A percentile compares a stretch with the other conserved stretches of the same genome.
Conservation (phyloP, 2,888 invertebrate genomes). For the Brachypalpus laphriformis region DNA sequence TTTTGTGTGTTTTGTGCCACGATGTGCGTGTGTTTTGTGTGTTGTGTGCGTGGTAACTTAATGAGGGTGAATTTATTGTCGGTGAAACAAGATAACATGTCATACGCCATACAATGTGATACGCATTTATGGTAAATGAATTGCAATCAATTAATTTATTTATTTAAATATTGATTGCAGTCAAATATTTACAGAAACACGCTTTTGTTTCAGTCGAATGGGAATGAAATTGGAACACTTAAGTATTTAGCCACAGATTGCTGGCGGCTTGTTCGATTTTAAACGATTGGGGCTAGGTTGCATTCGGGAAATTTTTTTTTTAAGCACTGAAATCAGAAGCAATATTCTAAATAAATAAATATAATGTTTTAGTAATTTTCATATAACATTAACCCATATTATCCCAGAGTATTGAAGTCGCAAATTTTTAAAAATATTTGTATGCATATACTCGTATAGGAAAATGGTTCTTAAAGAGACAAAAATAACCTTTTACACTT, state of each 20-base stretch:
- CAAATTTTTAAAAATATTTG: too few species aligned
- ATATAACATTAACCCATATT: too few species aligned
- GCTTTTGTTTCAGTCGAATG: constrained; percentile 24
- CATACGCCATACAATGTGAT: neutral
- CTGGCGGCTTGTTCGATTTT: neutral
- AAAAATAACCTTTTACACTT: too few species aligned
- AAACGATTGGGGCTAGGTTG: too few species aligned
- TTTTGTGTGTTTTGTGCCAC: neutral
- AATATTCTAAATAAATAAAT: too few species aligned
- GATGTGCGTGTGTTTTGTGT: constrained; percentile 6
- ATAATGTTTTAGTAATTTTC: too few species aligned
- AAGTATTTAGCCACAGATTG: neutral
- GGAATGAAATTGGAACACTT: constrained; percentile 1
- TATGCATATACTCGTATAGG: too few species aligned
- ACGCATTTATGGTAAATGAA: constrained; percentile 51
- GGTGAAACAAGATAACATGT: constrained; percentile 28
- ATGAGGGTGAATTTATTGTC: constrained; percentile 69
- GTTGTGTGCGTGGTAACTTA: constrained; percentile 61
- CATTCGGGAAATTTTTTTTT: too few species aligned
- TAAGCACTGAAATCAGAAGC: too few species aligned
- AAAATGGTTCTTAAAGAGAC: too few species aligned
- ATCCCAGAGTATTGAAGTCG: too few species aligned
- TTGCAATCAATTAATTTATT: constrained; percentile 67
- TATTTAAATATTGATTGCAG: constrained; percentile 58
- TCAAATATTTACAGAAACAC: constrained; percentile 36